Base-by-base conservation (phyloP, 2,888 invertebrate genomes). In the Morinoia aosen region DNA sequence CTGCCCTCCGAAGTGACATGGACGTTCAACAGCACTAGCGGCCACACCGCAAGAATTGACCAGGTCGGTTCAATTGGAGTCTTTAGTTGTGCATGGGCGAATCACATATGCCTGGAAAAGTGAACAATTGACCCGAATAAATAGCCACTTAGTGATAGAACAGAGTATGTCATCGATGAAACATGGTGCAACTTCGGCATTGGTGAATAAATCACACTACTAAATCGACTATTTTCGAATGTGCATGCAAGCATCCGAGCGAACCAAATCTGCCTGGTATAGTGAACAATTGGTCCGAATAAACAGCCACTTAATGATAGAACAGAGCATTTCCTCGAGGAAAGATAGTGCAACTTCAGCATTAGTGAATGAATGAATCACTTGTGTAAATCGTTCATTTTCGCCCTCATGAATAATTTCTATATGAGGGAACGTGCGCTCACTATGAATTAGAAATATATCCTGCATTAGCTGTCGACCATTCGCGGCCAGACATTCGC, bases 1-100 rank as follows among this genome's bases (percentile, higher is more conserved):
- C 95, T 91, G 7, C 96, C 96, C 14, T 64, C 91, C 48, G 88
- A 61, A 64, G 95, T 96, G 94, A 90, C 95, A 39, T 96, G 96
- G 96, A 95, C 96, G 25, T 94, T 96, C 95, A 96, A 96, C 95
- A 95, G 90, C 95, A 96, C 96, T 14, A 91, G 94, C 61, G 95
- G 95, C 40, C 95, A 95, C 95, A 95, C 95, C 19, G 95, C 95
- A 11, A 61, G 95, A 64, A 95, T 95, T 39, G 95, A 95, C 16
- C 58, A 95, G 64, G 95, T 94, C 19, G 5, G 94, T 25, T 40
- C 76, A 76, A 33, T 76, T 19, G 25, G 25, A 76, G 25, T 76
- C 76, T 76, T 10, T 33, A 19, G 8, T 1, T 76, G 8, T 33
- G 16, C n/a, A n/a, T n/a, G n/a, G n/a, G n/a, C n/a, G n/a, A 19